Base-by-base conservation (phyloP, 2,888 invertebrate species). In the Onthophagus sagittarius region DNA sequence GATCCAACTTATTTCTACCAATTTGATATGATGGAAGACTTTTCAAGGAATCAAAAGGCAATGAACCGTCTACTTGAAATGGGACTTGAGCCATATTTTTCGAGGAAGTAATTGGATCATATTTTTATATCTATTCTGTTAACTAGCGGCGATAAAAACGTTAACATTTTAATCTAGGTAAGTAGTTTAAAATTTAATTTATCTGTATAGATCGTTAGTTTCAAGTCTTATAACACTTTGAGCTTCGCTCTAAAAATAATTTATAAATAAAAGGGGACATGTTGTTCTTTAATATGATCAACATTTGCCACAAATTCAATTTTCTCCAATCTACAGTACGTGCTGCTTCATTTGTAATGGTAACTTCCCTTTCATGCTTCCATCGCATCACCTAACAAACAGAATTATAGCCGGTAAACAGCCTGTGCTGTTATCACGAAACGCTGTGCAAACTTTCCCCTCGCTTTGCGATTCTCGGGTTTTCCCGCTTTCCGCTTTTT, bases 371-470 rank as follows among this genome's bases (percentile, higher is more conserved):
- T 31, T 67, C 67, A 32, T 67, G n/a, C 67, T 67, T 67, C 32
- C 32, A 31, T 67, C 31, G 67, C 39, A 53, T 67, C 23, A 31
- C 31, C 32, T 32, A 23, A 15, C 23, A n/a, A 67, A 32, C 67
- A 31, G 31, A 31, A n/a, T 67, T n/a, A 23, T n/a, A 14, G 67
- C 67, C 67, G 13, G 67, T 23, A 31, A 63, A 15, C 63, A 15
- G 63, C 15, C 14, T 15, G 67, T 1, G 7, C 14, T 13, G 67
- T 15, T 31, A 32, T 67, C 23, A 32, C 32, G 67, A 23, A 67
- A 67, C 67, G 67, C 67, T 23, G 67, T n/a, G 67, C 23, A 23
- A 67, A 67, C 67, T 31, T 53, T 53, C 39, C 39, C 39, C 39
- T 53, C 39, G 39, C 39, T 53, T 53, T 53, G 39, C 39, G 39